phyloP scores from a whole-genome alignment of 2,888 invertebrate species.

The Trachelus iudaicus region DNA sequence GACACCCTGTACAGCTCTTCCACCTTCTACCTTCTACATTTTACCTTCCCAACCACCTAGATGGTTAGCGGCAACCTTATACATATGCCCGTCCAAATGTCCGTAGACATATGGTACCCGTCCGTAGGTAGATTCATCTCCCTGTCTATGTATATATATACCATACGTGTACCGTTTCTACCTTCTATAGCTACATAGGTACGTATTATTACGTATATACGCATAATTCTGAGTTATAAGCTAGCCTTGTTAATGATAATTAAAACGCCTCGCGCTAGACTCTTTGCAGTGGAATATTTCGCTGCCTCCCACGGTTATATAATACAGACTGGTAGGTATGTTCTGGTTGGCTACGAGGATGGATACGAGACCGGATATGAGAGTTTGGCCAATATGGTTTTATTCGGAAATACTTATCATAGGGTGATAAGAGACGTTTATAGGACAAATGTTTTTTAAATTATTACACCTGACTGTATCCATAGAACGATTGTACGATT shows the following conservation, averaged over 20 bases:
- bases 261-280: conserved; percentile 58
- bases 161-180: conserved; percentile 15
- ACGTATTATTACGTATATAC: conserved; percentile 61
- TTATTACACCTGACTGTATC: background rate
- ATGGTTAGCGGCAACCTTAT: background rate
- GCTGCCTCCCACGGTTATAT: background rate
- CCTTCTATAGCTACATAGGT: conserved; percentile 42
- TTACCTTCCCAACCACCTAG: background rate
- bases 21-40: background rate
- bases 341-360: background rate
- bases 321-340: background rate
- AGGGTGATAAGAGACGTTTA: background rate
- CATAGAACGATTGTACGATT: background rate
- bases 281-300: conserved; percentile 1
- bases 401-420: background rate
- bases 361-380: background rate
- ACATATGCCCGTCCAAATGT: conserved; percentile 15
- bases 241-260: conserved; percentile 64
- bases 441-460: background rate
- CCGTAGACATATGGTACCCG: conserved; percentile 20
- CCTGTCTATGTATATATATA: conserved; percentile 29
- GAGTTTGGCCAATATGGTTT: background rate
- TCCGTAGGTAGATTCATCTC: conserved; percentile 35
- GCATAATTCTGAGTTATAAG: conserved; percentile 64
- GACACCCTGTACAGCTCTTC: conserved; percentile 53